phyloP scores from a whole-genome alignment of 2,888 invertebrate species.

The Ctenicera cuprea region DNA sequence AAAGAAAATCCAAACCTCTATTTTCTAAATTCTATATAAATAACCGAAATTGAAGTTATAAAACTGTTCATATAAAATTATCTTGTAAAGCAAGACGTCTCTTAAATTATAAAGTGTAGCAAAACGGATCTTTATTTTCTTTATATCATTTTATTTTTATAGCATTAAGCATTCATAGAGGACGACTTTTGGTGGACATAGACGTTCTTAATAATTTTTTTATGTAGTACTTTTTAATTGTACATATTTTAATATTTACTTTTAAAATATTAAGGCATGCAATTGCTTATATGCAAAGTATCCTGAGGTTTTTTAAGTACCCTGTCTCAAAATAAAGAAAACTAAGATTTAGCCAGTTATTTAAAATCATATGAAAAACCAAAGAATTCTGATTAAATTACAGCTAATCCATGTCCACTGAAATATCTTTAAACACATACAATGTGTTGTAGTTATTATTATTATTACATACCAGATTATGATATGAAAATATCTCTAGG shows the following conservation, averaged over 20 bases:
- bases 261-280: conserved; percentile 43
- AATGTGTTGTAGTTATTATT: conserved; percentile 36
- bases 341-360: not conserved
- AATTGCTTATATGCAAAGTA: conserved; percentile 41
- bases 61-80: conserved; percentile 20
- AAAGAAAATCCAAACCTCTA: conserved; percentile 19
- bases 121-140: conserved; percentile 13
- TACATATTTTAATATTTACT: conserved; percentile 13
- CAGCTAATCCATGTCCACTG: conserved; percentile 43
- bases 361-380: not conserved
- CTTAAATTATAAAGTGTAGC: conserved; percentile 13
- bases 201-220: conserved; percentile 7
- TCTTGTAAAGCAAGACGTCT: not conserved
- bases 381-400: conserved; percentile 18
- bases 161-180: conserved; percentile 32
- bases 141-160: conserved; percentile 24
- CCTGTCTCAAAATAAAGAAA: conserved; percentile 41
- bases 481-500: conserved; percentile 56
- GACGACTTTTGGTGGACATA: conserved; percentile 38
- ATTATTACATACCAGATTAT: conserved; percentile 43
- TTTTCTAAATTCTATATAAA: conserved; percentile 24
- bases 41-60: conserved; percentile 9
- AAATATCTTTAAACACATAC: conserved; percentile 19
- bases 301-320: conserved; percentile 47
- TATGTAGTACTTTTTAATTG: not conserved